Evolutionary conservation across 2,113 vertebrate genomes (phyloP), one percentile per base, ranked within the genome.

Genomic region (Myocastor coypus): DNA sequence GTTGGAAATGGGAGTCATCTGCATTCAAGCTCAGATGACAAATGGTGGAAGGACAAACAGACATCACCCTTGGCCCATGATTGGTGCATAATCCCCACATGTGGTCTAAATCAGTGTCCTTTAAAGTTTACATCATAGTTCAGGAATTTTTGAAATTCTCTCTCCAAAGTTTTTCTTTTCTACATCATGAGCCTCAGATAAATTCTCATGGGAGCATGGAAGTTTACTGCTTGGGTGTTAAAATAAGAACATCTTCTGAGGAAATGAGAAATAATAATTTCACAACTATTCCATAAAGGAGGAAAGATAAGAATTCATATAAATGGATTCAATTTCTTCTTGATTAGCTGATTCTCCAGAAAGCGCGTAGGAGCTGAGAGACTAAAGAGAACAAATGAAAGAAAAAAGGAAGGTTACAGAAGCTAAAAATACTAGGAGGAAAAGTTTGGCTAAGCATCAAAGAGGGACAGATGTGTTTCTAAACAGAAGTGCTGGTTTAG

Each of bases 341-440:
- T 93, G 59, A 93, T 85, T 92, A 61, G 64, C 32, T 22, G 68
- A 87, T 46, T 57, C 34, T 73, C 46, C 40, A 71, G 83, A 83
- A 89, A 64, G 22, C 92, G 78, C 94, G 91, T 20, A 77, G 86
- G 28, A 96, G n/a, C 50, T 30, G 89, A 81, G 34, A 78, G 88
- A 75, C 69, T 40, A 30, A 87, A 96, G 73, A 94, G 83, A 96
- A 83, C 46, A 30, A 71, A 84, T 87, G 30, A 90, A 87, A 59
- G 90, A 90, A 61, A 68, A 69, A 88, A 94, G 83, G 69, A 89
- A 87, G 87, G 90, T 95, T 95, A 92, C 24, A 68, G 71, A 91
- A 82, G 83, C 96, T 97, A 97, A 97, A 94, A 95, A 95, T 97
- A 89, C 82, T 37, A 83, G 52, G 92, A 85, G 30, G 68, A 92